These are phyloP conservation scores for Channallabes apus DNA, from an alignment of 2,797 vertebrate species.

Conservation along the genomic window DNA sequence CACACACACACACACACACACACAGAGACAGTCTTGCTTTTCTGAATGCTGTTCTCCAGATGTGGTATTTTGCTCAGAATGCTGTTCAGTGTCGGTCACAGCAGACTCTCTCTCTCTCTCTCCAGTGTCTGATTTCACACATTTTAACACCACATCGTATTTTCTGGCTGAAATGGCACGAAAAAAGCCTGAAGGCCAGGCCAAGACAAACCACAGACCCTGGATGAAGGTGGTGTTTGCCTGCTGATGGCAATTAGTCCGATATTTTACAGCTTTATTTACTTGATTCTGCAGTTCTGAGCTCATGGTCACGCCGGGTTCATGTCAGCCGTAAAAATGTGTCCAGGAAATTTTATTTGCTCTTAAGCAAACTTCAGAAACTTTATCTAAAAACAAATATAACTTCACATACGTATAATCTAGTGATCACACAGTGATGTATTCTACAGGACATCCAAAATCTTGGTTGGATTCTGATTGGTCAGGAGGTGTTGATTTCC, in stretches of 20 bases:
- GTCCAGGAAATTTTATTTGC: not conserved
- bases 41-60: slow-evolving; percentile 53
- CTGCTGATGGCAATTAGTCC: not conserved
- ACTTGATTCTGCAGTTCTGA: slow-evolving; percentile 7
- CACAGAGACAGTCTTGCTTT: slow-evolving; percentile 61
- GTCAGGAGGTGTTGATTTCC: not conserved
- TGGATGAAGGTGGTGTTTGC: not conserved
- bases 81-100: slow-evolving; percentile 41
- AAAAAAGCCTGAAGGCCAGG: not conserved
- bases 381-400: not conserved
- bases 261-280: slow-evolving; percentile 15
- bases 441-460: not conserved
- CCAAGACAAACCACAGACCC: not conserved
- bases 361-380: not conserved
- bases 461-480: not conserved
- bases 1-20: slow-evolving; percentile 28
- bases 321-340: not conserved
- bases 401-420: not conserved
- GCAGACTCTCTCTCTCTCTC: not conserved
- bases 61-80: slow-evolving; percentile 52
- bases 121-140: not conserved
- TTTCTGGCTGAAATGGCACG: not conserved
- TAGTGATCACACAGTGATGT: too few species aligned
- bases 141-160: not conserved
- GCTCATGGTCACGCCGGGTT: not conserved